phyloP scores from a whole-genome alignment of 2,113 vertebrate genomes.

The Pachyramphus minor region DNA sequence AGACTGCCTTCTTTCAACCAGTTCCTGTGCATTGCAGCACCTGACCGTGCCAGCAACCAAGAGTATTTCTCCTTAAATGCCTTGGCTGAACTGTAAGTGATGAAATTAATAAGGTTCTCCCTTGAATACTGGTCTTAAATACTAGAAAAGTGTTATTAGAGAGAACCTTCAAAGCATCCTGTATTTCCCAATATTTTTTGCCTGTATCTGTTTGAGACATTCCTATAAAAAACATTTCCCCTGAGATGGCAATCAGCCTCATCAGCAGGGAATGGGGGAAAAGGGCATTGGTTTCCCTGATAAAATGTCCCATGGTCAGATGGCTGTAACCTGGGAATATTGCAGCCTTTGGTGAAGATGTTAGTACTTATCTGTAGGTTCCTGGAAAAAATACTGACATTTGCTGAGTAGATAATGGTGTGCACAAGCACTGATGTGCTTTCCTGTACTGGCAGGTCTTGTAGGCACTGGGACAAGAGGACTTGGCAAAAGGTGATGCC shows the following conservation, averaged over 20 bases:
- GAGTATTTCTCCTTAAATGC: not conserved
- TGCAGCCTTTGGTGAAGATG: not conserved
- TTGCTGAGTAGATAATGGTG: rapidly evolving
- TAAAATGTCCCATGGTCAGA: not conserved
- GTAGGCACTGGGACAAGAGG: not conserved
- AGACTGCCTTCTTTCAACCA: not conserved
- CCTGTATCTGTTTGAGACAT: not conserved
- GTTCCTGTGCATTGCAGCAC: not conserved
- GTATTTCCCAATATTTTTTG: not conserved
- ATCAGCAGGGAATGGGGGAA: not conserved
- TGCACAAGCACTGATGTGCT: rapidly evolving
- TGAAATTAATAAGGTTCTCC: not conserved
- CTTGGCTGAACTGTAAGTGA: not conserved
- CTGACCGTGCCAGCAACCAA: not conserved
- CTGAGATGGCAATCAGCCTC: not conserved
- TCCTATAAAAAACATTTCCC: not conserved
- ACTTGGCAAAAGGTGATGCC: not conserved
- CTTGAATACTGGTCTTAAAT: not conserved
- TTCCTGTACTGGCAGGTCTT: not conserved
- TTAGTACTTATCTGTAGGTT: not conserved
- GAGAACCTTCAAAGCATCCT: not conserved
- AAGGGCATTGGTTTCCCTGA: not conserved
- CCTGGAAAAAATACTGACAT: not conserved
- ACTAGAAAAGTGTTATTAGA: not conserved
- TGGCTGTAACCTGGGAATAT: not conserved